Base-by-base conservation (phyloP, 2,888 invertebrate species). In the Caenorhabditis zanzibari region DNA sequence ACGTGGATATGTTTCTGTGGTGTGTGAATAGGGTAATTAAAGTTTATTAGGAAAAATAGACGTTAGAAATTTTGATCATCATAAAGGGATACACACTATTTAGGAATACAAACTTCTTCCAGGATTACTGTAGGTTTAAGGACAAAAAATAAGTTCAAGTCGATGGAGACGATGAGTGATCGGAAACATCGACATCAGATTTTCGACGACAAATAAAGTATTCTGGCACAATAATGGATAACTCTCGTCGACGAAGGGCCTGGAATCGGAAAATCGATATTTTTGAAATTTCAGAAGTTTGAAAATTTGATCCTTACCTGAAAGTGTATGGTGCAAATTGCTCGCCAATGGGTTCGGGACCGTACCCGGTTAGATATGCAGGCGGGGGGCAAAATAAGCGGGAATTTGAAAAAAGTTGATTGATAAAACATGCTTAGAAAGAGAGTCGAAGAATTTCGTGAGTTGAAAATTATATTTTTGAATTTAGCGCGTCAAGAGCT, bases 141-240 rank as follows among this genome's bases (percentile, higher is more conserved):
- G 32, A 6, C 4, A 44, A 44, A 44, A 44, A 44, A 44, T 44
- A 44, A n/a, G n/a, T 54, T 44, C 38, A 63, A 28, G 63, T 28
- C 10, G 61, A 74, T 24, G 74, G 74, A 16, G 81, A 75, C 14
- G 81, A 69, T 3, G 81, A 54, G 14, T 71, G 68, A 35, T 81
- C 81, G 9, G 71, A 75, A 4, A 44, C 66, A 0, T 82, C 81
- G 3, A 66, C 81, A 24, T 82, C 81, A 0, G 81, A 82, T 38
- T 76, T 75, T 14, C 84, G 71, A 4, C 88, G 83, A 24, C 85
- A 82, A 68, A 88, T 83, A 63, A 88, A 88, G 63, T 87, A 88
- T 71, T 88, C 88, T 9, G 88, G 88, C 0, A 88, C 88, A 38
- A 88, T 82, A 9, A 86, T 84, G 14, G 84, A 84, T 24, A 87